Evolutionary conservation across 2,113 vertebrate species (phyloP).

Genomic region (Campylorhamphus procurvoides): DNA sequence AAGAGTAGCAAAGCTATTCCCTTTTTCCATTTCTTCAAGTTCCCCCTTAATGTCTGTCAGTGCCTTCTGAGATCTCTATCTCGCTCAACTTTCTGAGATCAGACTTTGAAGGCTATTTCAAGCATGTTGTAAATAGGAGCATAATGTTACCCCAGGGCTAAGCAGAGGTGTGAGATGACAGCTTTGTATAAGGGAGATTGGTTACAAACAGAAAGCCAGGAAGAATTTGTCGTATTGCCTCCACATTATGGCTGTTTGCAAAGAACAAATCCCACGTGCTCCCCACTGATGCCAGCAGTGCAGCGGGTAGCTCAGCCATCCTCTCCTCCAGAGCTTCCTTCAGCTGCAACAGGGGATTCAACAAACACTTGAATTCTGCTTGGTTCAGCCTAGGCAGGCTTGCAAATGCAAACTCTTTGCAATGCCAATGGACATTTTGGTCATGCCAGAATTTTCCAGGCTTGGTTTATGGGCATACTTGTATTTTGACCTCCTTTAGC

Average conservation of each 20-base stretch:
- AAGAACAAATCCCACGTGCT: neutral
- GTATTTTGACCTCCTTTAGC: neutral
- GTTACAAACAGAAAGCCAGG: conserved; percentile 44
- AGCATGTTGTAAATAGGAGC: neutral
- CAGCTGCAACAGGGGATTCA: neutral
- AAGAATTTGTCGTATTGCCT: neutral
- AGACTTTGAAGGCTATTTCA: conserved; percentile 27
- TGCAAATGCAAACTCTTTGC: neutral
- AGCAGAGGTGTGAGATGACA: conserved; percentile 53
- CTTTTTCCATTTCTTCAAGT: neutral
- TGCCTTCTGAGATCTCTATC: neutral
- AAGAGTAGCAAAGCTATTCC: neutral
- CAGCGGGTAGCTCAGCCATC: neutral
- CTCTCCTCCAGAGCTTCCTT: neutral
- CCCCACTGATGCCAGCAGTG: rapidly evolving
- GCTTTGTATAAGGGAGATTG: neutral
- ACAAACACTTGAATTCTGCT: neutral
- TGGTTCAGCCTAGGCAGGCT: neutral
- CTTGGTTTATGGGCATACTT: neutral
- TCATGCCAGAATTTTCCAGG: neutral
- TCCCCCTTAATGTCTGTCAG: neutral
- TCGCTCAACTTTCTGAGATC: neutral
- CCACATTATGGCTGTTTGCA: neutral
- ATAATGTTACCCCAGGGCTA: conserved; percentile 36
- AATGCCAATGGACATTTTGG: neutral